Evolutionary conservation across 2,797 vertebrate genomes (phyloP), one percentile per base, ranked within the genome.

Genomic region (Myiotriccus ornatus): DNA sequence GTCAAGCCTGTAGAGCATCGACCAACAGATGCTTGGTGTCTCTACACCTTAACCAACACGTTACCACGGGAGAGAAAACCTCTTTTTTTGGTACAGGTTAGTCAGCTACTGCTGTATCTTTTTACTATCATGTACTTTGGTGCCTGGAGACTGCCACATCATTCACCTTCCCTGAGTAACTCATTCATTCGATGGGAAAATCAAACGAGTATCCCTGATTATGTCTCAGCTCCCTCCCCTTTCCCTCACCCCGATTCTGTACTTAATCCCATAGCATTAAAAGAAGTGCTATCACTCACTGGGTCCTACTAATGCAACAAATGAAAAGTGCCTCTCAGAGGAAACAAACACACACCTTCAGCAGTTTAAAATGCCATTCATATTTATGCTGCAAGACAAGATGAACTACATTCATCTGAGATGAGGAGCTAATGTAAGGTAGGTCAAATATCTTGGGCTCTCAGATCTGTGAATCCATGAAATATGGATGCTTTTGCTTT

Each of bases 281-380:
- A 63, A 69, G 5, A 35, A 68, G 57, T 20, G 35, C 53, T 12
- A 27, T 43, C 59, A 1, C 70, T 85, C 73, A 11, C 14, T 47
- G 75, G 77, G 55, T 55, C 14, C 80, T 39, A 14, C 78, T 71
- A 80, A 94, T 9, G 34, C 47, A 70, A 28, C 84, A 71, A 95
- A 96, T 89, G 83, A 87, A 95, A 92, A 96, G 87, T 70, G 70
- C 69, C 73, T 49, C 63, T 77, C 67, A 10, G 80, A 79, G 68
- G 67, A 84, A 80, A 84, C 49, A 69, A 92, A 83, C 49, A 69
- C 90, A 83, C 76, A 59, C 70, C n/a, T 65, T 39, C 83, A 60
- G 84, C 77, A 34, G 19, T 28, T 77, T 64, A 10, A 90, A 68
- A 62, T n/a, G 28, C 41, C 62, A n/a, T 70, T 84, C 50, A 39